Percentiles rank a stretch among this genome's conserved stretches.
These are phyloP conservation scores for Amaurobius ferox DNA, from an alignment of 2,888 invertebrate species.

Conservation along the genomic window DNA sequence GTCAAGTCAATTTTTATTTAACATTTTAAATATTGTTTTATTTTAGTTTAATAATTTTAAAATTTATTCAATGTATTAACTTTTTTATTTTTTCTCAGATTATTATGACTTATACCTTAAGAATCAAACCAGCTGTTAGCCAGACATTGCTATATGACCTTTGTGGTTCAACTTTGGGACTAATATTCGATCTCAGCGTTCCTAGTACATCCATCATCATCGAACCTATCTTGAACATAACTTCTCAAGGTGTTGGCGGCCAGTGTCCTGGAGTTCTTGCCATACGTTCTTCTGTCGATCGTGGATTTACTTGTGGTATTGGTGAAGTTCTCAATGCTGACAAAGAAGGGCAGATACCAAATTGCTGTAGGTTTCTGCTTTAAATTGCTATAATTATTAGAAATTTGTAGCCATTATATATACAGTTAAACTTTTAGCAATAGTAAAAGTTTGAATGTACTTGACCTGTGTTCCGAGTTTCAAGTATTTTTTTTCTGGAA, in stretches of 20 bases:
- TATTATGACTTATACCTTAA: slow-evolving; percentile 89
- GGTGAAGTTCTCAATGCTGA: slow-evolving; percentile 94
- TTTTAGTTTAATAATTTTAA: too few species aligned
- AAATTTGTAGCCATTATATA: too few species aligned
- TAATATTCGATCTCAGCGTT: slow-evolving; percentile 95
- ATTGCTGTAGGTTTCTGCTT: slow-evolving; percentile 86
- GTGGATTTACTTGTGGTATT: slow-evolving; percentile 94
- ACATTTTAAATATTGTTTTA: too few species aligned
- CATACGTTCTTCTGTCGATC: slow-evolving; percentile 87
- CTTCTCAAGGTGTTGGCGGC: slow-evolving; percentile 86
- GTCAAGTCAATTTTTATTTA: too few species aligned
- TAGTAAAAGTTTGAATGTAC: too few species aligned
- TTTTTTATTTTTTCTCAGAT: slow-evolving; percentile 74
- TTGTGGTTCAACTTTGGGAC: slow-evolving; percentile 93
- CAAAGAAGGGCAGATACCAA: slow-evolving; percentile 81
- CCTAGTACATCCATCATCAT: slow-evolving; percentile 93
- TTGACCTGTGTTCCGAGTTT: too few species aligned
- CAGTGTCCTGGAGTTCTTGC: slow-evolving; percentile 94
- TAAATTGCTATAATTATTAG: too few species aligned
- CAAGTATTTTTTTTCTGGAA: too few species aligned
- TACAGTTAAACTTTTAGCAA: too few species aligned
- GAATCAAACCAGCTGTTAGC: slow-evolving; percentile 89
- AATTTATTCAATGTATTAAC: not conserved
- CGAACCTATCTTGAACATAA: slow-evolving; percentile 91
- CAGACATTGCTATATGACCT: slow-evolving; percentile 95